These are phyloP conservation scores for Drosophila nebulosa DNA, from an alignment of 1,140 invertebrate species.

Conservation along the genomic window DNA sequence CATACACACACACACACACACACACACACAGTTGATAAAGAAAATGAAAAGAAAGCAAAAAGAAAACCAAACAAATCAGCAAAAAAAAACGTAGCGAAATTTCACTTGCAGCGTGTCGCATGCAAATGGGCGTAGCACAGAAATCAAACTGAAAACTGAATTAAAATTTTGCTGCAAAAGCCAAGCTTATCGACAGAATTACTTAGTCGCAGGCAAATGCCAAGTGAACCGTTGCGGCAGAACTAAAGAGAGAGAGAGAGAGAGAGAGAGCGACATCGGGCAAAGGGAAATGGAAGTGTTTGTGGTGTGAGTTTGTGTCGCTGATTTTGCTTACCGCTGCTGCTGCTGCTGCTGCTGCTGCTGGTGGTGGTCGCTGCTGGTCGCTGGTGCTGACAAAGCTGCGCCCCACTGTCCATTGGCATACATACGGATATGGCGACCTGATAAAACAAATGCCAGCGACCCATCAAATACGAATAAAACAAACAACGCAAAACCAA, in stretches of 20 bases:
- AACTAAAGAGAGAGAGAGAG: neutral
- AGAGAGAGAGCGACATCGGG: neutral
- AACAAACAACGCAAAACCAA: neutral
- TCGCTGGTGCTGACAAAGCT: conserved; percentile 18
- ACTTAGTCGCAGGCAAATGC: conserved; percentile 8
- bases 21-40: neutral
- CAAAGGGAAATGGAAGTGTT: neutral
- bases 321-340: neutral
- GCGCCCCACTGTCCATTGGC: conserved; percentile 28
- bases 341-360: neutral
- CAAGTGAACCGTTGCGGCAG: neutral
- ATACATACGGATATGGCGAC: conserved; percentile 30
- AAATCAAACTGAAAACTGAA: conserved; percentile 50
- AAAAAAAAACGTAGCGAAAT: conserved; percentile 7
- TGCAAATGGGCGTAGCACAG: conserved; percentile 47
- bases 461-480: neutral
- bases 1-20: too few relatives aligned
- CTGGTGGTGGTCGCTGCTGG: neutral
- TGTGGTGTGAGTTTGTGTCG: neutral
- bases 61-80: neutral
- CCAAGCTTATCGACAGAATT: conserved; percentile 42
- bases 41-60: neutral
- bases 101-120: conserved; percentile 19
- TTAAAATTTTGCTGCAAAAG: conserved; percentile 38
- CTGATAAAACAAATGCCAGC: conserved; percentile 42